Evolutionary conservation across 2,888 invertebrate species (phyloP), one percentile per base, ranked within the genome.

Genomic region (Parochlus steinenii): DNA sequence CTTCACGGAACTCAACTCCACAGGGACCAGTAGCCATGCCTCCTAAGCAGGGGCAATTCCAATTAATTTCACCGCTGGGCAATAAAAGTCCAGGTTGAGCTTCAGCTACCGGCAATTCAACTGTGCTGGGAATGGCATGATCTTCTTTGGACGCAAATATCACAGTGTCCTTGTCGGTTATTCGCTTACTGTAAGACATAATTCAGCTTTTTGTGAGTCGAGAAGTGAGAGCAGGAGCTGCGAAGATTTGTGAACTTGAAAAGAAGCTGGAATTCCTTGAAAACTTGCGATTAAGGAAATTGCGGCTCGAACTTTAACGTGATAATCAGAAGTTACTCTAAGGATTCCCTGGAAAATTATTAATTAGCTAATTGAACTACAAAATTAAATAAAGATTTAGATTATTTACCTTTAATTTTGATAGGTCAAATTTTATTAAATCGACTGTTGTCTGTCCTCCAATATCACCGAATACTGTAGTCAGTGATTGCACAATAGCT

Each of bases 21-120:
- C 95, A 95, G 1, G 95, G 93, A 0, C 95, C 93, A 0, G 87
- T 86, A 5, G 92, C 87, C 85, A 93, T 92, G n/a, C 90, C 90
- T 10, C 93, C 93, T 22, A 95, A 66, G 54, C 95, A 95, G 0
- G 93, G 93, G 51, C 95, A 95, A 53, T 81, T 81, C 93, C 93
- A 95, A 62, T 95, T 95, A 44, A 95, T 89, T 41, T 80, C 74
- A 5, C 93, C 93, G 57, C 78, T 79, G 1, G 79, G 65, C 38
- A 82, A 62, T 44, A 93, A 74, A 10, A 92, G 63, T 7, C 92
- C 90, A 28, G 79, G 75, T 38, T 76, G 69, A 2, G 76, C 74
- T 47, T 76, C 79, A 1, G 76, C 69, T 46, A 72, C 71, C 1
- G 83, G 78, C 43, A 85, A 58, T 38, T 56, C 53, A 25, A 83